Evolutionary conservation across 2,797 vertebrate species (phyloP).

Genomic region (Cygnus olor): DNA sequence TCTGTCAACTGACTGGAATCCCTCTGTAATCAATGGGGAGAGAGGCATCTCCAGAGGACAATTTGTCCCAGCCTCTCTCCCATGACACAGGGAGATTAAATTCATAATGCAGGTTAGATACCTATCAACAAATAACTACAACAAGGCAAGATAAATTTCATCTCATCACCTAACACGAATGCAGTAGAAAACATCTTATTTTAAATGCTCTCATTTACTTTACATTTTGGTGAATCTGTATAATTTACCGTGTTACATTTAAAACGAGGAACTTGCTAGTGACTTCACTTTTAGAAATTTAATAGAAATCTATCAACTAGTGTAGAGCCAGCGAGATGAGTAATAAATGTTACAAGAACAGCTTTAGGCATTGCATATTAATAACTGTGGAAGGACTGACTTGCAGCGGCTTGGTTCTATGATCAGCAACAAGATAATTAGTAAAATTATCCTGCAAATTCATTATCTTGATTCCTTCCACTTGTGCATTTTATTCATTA

Average conservation of each 20-base stretch:
- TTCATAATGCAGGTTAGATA: not conserved
- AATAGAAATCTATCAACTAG: constrained; percentile 60
- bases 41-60: not conserved
- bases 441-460: constrained; percentile 75
- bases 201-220: constrained; percentile 3
- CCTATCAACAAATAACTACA: not conserved
- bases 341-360: constrained; percentile 73
- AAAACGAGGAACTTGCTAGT: constrained; percentile 33
- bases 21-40: not conserved
- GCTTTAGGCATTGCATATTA: constrained; percentile 64
- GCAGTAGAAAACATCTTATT: constrained; percentile 22
- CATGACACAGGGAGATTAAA: not conserved
- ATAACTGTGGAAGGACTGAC: constrained; percentile 59
- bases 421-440: constrained; percentile 74
- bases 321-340: constrained; percentile 32
- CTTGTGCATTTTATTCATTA: constrained; percentile 72
- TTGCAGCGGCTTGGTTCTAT: constrained; percentile 44
- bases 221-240: constrained; percentile 18
- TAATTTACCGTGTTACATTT: constrained; percentile 63
- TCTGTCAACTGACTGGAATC: not conserved
- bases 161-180: not conserved
- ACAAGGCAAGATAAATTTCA: not conserved
- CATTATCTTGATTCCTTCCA: constrained; percentile 75
- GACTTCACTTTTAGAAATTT: constrained; percentile 45
- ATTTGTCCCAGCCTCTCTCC: not conserved